Evolutionary conservation across 2,797 vertebrate genomes (phyloP).

Genomic region (Malacoraja senta): DNA sequence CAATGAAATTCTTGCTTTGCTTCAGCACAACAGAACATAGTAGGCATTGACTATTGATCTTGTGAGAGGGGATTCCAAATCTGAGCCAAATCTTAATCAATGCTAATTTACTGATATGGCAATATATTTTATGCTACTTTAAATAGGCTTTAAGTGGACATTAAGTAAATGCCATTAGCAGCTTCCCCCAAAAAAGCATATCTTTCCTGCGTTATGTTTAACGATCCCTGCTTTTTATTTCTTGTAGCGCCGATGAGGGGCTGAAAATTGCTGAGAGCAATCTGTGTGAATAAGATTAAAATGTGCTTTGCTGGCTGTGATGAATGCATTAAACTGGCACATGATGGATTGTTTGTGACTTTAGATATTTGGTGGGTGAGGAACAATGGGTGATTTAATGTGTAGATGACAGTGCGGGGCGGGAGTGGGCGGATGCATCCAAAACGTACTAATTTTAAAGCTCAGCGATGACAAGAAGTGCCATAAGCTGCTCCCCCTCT

Average conservation of each 20-base stretch:
- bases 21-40: too few species aligned
- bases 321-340: not conserved
- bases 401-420: not conserved
- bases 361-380: not conserved
- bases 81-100: not conserved
- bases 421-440: not conserved
- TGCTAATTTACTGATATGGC: not conserved
- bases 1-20: too few species aligned
- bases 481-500: too few species aligned
- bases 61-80: not conserved
- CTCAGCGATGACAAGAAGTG: not conserved
- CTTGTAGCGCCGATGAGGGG: not conserved
- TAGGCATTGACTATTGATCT: too few species aligned
- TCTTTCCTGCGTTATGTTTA: not conserved
- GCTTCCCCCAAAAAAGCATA: not conserved
- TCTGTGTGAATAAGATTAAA: not conserved
- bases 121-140: not conserved
- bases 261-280: not conserved
- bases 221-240: not conserved
- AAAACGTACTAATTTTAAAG: not conserved
- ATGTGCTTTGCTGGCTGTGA: not conserved
- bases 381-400: not conserved
- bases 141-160: not conserved
- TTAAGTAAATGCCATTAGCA: not conserved
- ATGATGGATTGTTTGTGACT: conserved; percentile 32